Evolutionary conservation across 2,888 invertebrate species (phyloP).

Genomic region (Strigamia crassipes): DNA sequence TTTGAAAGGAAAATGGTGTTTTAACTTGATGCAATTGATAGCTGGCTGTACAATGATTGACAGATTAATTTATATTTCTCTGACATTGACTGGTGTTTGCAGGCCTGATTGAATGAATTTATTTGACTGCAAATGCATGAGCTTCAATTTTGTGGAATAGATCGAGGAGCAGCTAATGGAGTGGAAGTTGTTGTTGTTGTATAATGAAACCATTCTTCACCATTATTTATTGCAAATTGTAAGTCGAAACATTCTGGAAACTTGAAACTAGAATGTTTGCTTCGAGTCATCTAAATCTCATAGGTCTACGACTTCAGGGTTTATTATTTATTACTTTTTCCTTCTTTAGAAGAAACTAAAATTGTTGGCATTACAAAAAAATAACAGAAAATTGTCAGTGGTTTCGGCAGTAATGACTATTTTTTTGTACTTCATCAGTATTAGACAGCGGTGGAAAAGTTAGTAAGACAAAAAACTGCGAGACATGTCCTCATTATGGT

Average conservation of each 20-base stretch:
- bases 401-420: not conserved
- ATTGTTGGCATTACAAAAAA: not conserved
- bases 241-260: not conserved
- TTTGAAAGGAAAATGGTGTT: not conserved
- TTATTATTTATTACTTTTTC: conserved; percentile 1
- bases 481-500: conserved; percentile 1
- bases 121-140: conserved; percentile 10
- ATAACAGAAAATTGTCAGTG: not conserved
- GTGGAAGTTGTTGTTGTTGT: conserved; percentile 21
- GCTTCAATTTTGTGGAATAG: conserved; percentile 10
- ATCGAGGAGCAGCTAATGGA: not conserved
- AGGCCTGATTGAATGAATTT: conserved; percentile 13
- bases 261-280: not conserved
- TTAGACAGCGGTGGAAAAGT: not conserved
- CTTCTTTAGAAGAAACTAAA: not conserved
- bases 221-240: conserved; percentile 16
- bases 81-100: not conserved
- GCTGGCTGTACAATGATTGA: not conserved
- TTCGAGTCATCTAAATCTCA: not conserved
- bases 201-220: conserved; percentile 7
- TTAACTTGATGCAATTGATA: not conserved
- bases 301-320: not conserved
- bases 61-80: not conserved
- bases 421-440: conserved; percentile 1
- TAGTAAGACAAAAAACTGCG: not conserved